These are phyloP conservation scores for Trididemnum miniatum DNA, from an alignment of 23 tunicate species.

Conservation along the genomic window DNA sequence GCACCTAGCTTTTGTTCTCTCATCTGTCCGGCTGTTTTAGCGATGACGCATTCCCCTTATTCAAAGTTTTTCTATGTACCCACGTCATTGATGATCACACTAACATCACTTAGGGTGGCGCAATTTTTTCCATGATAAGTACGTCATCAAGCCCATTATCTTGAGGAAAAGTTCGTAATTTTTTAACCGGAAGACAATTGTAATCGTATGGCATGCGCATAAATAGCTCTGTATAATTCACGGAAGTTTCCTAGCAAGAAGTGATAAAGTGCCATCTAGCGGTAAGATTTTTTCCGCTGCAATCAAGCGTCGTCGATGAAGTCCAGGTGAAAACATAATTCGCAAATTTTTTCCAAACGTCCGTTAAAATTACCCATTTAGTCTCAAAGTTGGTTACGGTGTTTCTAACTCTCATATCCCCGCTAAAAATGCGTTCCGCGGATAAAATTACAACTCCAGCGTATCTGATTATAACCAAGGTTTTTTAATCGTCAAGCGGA, in stretches of 20 bases:
- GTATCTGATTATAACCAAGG: too few species aligned
- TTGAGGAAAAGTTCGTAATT: neutral
- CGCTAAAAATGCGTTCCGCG: too few species aligned
- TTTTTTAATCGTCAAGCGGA: too few species aligned
- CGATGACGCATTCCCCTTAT: conserved; percentile 9
- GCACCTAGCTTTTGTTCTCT: conserved; percentile 22
- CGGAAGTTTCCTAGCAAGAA: too few species aligned
- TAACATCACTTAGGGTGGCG: neutral
- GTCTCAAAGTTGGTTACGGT: too few species aligned
- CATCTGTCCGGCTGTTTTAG: neutral
- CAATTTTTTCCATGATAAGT: neutral
- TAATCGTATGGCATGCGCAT: neutral
- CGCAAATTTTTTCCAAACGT: too few species aligned
- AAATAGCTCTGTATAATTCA: too few species aligned
- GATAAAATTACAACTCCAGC: too few species aligned
- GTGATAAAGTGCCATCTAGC: neutral
- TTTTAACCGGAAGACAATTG: neutral
- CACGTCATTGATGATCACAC: conserved; percentile 19
- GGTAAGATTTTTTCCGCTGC: neutral
- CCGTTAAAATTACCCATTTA: too few species aligned
- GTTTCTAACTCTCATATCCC: too few species aligned
- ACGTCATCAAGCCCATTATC: neutral
- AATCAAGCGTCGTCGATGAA: too few species aligned
- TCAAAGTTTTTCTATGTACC: neutral
- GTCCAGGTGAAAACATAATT: too few species aligned